phyloP scores from a whole-genome alignment of 2,888 invertebrate genomes.

The Lycia hirtaria region DNA sequence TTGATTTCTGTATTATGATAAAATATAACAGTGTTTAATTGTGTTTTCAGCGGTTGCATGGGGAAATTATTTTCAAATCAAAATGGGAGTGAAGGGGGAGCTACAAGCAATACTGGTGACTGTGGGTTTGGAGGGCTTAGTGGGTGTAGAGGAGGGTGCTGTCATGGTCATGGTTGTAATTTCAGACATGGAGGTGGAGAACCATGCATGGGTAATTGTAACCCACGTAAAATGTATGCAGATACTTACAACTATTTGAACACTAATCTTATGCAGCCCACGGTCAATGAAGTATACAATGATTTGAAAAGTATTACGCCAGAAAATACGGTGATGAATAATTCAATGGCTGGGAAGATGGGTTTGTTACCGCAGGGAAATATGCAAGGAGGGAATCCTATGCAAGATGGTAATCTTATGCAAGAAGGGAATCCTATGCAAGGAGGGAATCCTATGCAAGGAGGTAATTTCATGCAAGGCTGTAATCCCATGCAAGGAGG shows the following conservation, averaged over 20 bases:
- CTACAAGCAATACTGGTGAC: slow-evolving; percentile 49
- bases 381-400: slow-evolving; percentile 10
- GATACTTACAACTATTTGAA: slow-evolving; percentile 74
- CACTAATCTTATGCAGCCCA: slow-evolving; percentile 73
- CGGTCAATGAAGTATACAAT: slow-evolving; percentile 72
- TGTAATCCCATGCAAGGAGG: slow-evolving; percentile 12
- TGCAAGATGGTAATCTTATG: slow-evolving; percentile 12
- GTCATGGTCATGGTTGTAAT: slow-evolving; percentile 34
- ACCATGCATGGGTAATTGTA: slow-evolving; percentile 61
- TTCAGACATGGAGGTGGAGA: slow-evolving; percentile 27
- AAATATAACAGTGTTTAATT: background rate
- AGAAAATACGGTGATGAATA: slow-evolving; percentile 67
- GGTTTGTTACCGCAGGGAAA: slow-evolving; percentile 38
- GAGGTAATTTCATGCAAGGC: slow-evolving; percentile 15
- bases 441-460: slow-evolving; percentile 13
- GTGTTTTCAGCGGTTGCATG: slow-evolving; percentile 75
- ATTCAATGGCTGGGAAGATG: slow-evolving; percentile 61
- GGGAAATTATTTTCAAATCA: slow-evolving; percentile 70
- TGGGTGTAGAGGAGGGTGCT: slow-evolving; percentile 50
- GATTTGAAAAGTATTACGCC: slow-evolving; percentile 70
- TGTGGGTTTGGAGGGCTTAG: slow-evolving; percentile 34
- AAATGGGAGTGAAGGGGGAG: slow-evolving; percentile 35
- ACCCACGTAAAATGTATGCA: slow-evolving; percentile 66
- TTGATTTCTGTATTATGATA: too few relatives aligned
- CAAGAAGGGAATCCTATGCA: slow-evolving; percentile 16